Evolutionary conservation across 2,888 invertebrate genomes (phyloP).

Genomic region (Athrips mouffetella): DNA sequence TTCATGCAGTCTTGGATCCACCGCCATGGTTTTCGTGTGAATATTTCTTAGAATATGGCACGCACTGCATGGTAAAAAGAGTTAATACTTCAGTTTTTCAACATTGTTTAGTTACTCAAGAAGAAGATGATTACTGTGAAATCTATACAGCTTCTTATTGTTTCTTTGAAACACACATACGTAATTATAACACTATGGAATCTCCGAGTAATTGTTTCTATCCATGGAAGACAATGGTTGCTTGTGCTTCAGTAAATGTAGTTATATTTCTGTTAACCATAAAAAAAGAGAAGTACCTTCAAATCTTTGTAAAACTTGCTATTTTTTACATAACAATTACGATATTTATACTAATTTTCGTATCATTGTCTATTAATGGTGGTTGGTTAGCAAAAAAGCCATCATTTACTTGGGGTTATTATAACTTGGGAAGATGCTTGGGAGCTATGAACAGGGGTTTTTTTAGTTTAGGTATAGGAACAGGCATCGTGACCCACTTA

Average conservation of each 20-base stretch:
- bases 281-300: conserved; percentile 47
- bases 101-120: conserved; percentile 47
- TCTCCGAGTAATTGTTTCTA: conserved; percentile 40
- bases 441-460: conserved; percentile 19
- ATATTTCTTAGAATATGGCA: conserved; percentile 29
- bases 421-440: neutral
- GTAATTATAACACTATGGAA: conserved; percentile 40
- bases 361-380: conserved; percentile 53
- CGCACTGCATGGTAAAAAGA: conserved; percentile 62
- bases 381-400: conserved; percentile 44
- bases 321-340: conserved; percentile 40
- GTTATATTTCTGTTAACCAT: conserved; percentile 48
- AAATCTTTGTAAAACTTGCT: conserved; percentile 39
- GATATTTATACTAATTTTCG: conserved; percentile 48
- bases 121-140: conserved; percentile 60
- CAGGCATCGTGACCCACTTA: conserved; percentile 53
- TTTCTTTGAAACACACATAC: conserved; percentile 61
- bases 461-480: conserved; percentile 53
- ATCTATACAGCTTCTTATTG: conserved; percentile 59
- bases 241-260: conserved; percentile 34
- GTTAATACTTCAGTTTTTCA: conserved; percentile 59
- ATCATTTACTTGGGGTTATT: conserved; percentile 11
- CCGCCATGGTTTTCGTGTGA: conserved; percentile 64
- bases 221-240: conserved; percentile 49
- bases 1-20: conserved; percentile 48